Evolutionary conservation across 1,140 invertebrate genomes (phyloP).

Genomic region (Eumaeus atala): DNA sequence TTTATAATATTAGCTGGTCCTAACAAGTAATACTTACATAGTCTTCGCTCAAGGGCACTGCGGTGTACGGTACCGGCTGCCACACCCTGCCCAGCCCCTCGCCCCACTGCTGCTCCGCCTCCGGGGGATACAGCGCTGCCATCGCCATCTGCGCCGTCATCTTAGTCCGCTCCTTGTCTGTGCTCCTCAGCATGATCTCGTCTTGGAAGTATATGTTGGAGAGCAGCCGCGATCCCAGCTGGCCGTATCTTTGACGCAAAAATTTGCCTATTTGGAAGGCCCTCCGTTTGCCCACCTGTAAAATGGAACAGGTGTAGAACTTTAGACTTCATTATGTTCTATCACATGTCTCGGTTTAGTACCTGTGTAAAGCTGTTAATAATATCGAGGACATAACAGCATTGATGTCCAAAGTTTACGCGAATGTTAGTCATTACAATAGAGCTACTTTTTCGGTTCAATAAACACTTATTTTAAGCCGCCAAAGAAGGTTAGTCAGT

Average conservation of each 20-base stretch:
- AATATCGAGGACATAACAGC: no score
- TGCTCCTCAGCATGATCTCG: slow-evolving; percentile 49
- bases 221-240: slow-evolving; percentile 37
- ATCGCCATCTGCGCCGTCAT: slow-evolving; percentile 56
- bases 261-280: slow-evolving; percentile 56
- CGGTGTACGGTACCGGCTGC: slow-evolving; percentile 55
- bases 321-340: no score
- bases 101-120: slow-evolving; percentile 54
- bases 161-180: slow-evolving; percentile 59
- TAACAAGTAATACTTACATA: slow-evolving; percentile 45
- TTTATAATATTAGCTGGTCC: no score
- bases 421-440: no score
- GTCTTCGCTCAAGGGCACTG: slow-evolving; percentile 50
- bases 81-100: slow-evolving; percentile 50
- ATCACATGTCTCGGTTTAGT: no score
- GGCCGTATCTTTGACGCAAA: slow-evolving; percentile 46
- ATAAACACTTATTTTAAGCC: no score
- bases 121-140: slow-evolving; percentile 52
- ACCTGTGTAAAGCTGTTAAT: no score
- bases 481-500: no score
- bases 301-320: slow-evolving; percentile 4
- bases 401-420: no score
- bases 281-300: slow-evolving; percentile 48
- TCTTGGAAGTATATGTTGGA: slow-evolving; percentile 49
- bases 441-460: no score